Percentiles rank a stretch among this genome's conserved stretches.
phyloP scores from a whole-genome alignment of 2,797 vertebrate genomes.

The Echeneis naucrates region DNA sequence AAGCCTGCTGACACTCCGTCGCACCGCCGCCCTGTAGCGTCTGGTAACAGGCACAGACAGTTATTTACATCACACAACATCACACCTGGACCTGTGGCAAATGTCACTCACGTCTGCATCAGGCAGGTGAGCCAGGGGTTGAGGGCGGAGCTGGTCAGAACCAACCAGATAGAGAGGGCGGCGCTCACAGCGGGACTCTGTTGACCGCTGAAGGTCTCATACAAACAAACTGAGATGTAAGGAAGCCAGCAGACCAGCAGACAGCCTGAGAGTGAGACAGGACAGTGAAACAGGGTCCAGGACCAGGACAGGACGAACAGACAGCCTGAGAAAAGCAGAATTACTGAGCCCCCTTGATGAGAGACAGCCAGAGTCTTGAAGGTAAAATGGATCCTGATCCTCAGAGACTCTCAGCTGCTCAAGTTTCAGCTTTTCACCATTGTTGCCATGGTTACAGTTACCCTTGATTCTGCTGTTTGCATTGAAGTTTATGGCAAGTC shows the following conservation, averaged over 20 bases:
- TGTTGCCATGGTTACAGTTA: too few relatives aligned
- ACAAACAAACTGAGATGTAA: slow-evolving; percentile 80
- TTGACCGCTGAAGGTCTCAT: slow-evolving; percentile 76
- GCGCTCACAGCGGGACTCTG: slow-evolving; percentile 59
- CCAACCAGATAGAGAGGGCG: slow-evolving; percentile 79
- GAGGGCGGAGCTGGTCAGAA: slow-evolving; percentile 79
- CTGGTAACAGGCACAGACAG: slow-evolving; percentile 60
- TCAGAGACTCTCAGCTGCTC: too few relatives aligned
- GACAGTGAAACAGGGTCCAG: background rate
- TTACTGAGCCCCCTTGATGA: too few relatives aligned
- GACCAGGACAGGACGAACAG: background rate
- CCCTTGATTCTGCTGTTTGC: too few relatives aligned
- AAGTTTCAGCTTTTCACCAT: too few relatives aligned
- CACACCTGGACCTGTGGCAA: background rate
- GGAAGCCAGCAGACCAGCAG: slow-evolving; percentile 85
- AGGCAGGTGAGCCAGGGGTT: slow-evolving; percentile 86
- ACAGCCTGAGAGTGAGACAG: slow-evolving; percentile 64
- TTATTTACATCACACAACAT: too few relatives aligned
- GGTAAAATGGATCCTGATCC: too few relatives aligned
- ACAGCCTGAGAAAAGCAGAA: background rate
- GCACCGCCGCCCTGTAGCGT: slow-evolving; percentile 76
- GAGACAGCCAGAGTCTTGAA: too few relatives aligned
- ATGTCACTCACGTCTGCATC: slow-evolving; percentile 78
- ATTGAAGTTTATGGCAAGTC: background rate
- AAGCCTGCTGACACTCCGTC: slow-evolving; percentile 64